Evolutionary conservation across 1,140 invertebrate genomes (phyloP).

Genomic region (Drosophila biarmipes): DNA sequence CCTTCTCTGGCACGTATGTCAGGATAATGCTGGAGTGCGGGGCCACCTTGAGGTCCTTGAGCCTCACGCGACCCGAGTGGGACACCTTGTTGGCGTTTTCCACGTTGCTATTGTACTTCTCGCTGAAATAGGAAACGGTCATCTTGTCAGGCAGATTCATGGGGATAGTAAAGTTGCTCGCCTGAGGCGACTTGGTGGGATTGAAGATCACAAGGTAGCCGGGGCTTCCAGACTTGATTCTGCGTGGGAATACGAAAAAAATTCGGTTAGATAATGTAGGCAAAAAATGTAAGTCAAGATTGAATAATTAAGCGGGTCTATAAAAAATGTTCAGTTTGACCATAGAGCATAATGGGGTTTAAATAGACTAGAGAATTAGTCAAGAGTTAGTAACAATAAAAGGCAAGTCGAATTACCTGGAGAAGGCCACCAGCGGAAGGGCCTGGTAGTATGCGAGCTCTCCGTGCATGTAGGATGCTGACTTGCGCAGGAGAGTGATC

Average conservation of each 20-base stretch:
- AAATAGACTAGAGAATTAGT: no score
- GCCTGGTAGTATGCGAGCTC: conserved; percentile 81
- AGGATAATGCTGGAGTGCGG: conserved; percentile 85
- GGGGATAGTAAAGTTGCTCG: conserved; percentile 85
- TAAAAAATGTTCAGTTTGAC: no score
- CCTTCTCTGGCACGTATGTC: conserved; percentile 84
- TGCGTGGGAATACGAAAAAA: conserved; percentile 49
- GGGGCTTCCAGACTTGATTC: conserved; percentile 89
- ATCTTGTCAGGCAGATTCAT: conserved; percentile 86
- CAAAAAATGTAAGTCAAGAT: no score
- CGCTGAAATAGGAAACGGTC: conserved; percentile 86
- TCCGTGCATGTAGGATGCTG: conserved; percentile 87
- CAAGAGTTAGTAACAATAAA: conserved; percentile 1
- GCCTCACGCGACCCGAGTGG: conserved; percentile 48
- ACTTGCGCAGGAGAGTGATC: conserved; percentile 84
- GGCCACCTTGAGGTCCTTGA: conserved; percentile 75
- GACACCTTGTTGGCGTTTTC: conserved; percentile 81
- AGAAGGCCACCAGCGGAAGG: conserved; percentile 87
- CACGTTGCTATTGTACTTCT: conserved; percentile 85
- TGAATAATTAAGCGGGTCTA: no score
- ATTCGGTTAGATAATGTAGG: background rate
- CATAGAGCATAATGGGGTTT: no score
- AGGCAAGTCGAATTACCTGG: conserved; percentile 86
- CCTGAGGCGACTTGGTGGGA: conserved; percentile 84
- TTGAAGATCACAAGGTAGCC: conserved; percentile 89